These are phyloP conservation scores for Sphecodes monilicornis DNA, from an alignment of 2,888 invertebrate species.

Conservation along the genomic window DNA sequence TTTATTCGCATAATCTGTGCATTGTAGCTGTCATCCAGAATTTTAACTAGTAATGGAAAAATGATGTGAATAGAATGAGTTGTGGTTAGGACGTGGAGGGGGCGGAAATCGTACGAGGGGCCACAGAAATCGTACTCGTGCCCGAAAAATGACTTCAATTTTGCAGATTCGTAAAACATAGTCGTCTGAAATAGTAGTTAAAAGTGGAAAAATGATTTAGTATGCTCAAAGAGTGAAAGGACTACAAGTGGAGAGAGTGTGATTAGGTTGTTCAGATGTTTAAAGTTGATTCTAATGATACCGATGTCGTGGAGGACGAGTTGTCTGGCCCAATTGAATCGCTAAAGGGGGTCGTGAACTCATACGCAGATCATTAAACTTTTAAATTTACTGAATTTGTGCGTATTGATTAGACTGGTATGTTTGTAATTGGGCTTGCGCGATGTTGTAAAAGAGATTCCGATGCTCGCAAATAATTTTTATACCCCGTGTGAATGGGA, in stretches of 20 bases:
- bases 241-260: neutral
- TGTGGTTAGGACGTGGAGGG: no score
- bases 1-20: no score
- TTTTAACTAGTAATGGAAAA: no score
- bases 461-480: neutral
- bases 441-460: neutral
- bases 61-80: no score
- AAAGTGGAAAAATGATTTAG: neutral
- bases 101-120: no score
- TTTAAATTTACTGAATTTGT: constrained; percentile 15
- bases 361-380: neutral
- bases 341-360: constrained; percentile 12
- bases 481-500: neutral
- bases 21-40: no score
- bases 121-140: no score
- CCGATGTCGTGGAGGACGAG: constrained; percentile 17
- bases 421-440: neutral
- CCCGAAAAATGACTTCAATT: no score
- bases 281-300: neutral
- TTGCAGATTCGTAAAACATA: neutral
- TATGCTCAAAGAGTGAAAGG: no score
- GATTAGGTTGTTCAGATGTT: neutral
- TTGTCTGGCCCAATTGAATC: constrained; percentile 12
- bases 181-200: neutral
- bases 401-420: constrained; percentile 7